Conservation (phyloP, 2,888 invertebrate genomes). For the Epirrita christyi region DNA sequence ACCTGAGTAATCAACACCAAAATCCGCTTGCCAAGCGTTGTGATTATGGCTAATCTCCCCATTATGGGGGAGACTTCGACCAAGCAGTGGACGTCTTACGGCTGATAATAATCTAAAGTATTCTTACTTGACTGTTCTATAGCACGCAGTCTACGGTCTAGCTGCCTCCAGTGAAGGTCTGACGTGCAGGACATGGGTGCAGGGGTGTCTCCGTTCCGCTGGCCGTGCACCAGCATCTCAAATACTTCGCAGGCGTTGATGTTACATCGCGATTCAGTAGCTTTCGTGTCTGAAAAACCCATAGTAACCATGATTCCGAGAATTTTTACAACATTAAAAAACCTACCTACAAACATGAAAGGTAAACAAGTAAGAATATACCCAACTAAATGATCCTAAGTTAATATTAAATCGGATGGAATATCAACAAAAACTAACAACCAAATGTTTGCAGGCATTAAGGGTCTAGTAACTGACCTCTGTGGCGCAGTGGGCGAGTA, state of each 20-base stretch:
- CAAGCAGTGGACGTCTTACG: no score
- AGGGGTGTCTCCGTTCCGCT: conserved; percentile 41
- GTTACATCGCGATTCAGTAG: conserved; percentile 63
- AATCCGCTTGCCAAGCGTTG: no score
- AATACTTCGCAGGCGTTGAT: conserved; percentile 82
- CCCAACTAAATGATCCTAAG: not conserved
- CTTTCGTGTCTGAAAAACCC: conserved; percentile 45
- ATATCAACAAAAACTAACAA: no score
- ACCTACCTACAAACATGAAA: not conserved
- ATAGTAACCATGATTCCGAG: not conserved
- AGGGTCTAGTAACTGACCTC: no score
- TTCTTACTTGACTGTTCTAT: conserved; percentile 88
- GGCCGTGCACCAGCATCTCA: conserved; percentile 64
- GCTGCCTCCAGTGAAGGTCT: conserved; percentile 77
- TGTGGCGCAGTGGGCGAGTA: no score
- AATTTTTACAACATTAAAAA: no score
- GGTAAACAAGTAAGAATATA: not conserved
- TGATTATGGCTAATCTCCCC: no score
- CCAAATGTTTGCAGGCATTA: no score
- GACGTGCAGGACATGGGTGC: conserved; percentile 55
- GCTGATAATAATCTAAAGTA: no score
- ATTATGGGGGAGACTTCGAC: no score
- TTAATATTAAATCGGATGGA: not conserved
- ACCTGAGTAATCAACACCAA: no score
- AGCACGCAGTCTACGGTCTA: conserved; percentile 87